Evolutionary conservation across 2,113 vertebrate species (phyloP), one percentile per base, ranked within the genome.

Genomic region (Peucedramus taeniatus): DNA sequence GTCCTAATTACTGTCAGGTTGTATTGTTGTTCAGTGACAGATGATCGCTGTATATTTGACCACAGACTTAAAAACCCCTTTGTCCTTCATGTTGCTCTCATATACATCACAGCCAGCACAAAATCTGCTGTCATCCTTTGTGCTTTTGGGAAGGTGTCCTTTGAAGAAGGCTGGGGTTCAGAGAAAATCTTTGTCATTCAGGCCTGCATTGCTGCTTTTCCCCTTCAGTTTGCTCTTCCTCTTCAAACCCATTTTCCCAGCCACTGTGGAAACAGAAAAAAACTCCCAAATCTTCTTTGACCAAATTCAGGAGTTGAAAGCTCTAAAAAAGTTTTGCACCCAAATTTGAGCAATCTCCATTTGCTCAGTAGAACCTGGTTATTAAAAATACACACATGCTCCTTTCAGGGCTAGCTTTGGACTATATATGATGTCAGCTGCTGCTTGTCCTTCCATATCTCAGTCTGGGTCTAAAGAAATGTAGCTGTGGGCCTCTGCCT

Each of bases 1-100:
- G 68, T 90, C 91, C 87, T 89, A 92, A 93, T 92, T 90, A 57
- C 75, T 42, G 57, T 91, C 54, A 65, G 53, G 70, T 65, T 63
- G 65, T n/a, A 33, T 92, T 95, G 83, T 68, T 91, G 40, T 76
- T 92, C 81, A 80, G 57, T 81, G 71, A 63, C 30, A 92, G 72
- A 70, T 82, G 78, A 93, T 90, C 82, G 49, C 42, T 74, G 13
- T 59, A 3, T 75, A 56, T 88, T 93, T 94, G 84, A 89, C 1
- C 9, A 63, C 15, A 76, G 70, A 51, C 65, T 89, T 79, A 27
- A 72, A 93, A 87, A n/a, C 6, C 3, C 7, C 23, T 40, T 88
- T 96, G 51, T 70, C 18, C n/a, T 80, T 83, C 68, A 4, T n/a
- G 57, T 63, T 92, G 42, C 8, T 86, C 39, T 57, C 42, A 2